A percentile compares a stretch with the other conserved stretches of the same genome.
phyloP scores from a whole-genome alignment of 1,140 invertebrate species.

The Eulimnadia texana region DNA sequence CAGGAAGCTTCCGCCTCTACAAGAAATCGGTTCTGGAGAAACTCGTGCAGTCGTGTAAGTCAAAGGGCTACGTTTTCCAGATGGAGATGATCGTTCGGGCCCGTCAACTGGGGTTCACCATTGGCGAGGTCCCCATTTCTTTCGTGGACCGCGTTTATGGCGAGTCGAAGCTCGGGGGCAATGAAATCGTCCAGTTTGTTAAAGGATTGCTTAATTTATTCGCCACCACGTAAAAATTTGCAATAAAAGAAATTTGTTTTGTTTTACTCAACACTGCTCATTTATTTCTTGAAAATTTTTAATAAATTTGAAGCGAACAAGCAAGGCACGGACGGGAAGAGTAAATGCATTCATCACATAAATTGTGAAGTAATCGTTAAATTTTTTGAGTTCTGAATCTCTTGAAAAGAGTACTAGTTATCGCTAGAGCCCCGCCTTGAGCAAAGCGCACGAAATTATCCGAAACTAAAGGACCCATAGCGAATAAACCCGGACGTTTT shows the following conservation, averaged over 20 bases:
- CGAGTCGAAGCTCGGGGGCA: slow-evolving; percentile 93
- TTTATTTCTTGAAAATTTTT: no score
- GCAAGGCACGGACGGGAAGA: no score
- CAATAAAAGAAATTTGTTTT: no score
- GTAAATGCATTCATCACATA: no score
- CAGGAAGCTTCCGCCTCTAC: slow-evolving; percentile 94
- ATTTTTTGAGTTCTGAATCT: neutral
- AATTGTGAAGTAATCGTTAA: no score
- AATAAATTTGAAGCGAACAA: no score
- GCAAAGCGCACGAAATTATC: slow-evolving; percentile 81
- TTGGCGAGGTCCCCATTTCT: slow-evolving; percentile 91
- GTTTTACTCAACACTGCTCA: no score
- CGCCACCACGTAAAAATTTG: slow-evolving; percentile 59
- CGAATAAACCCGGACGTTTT: slow-evolving; percentile 55
- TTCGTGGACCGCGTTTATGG: slow-evolving; percentile 98
- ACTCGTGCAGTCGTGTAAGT: slow-evolving; percentile 73
- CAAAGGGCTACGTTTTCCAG: slow-evolving; percentile 99
- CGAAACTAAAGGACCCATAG: slow-evolving; percentile 67
- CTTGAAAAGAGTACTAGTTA: slow-evolving; percentile 29
- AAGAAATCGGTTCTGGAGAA: slow-evolving; percentile 78
- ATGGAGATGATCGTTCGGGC: slow-evolving; percentile 98
- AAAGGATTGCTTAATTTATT: slow-evolving; percentile 88
- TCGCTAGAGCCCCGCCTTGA: slow-evolving; percentile 51
- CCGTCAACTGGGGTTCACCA: slow-evolving; percentile 65
- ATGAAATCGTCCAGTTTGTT: slow-evolving; percentile 86